Conservation (phyloP, 2,113 vertebrate genomes). For the Tringa solitaria region DNA sequence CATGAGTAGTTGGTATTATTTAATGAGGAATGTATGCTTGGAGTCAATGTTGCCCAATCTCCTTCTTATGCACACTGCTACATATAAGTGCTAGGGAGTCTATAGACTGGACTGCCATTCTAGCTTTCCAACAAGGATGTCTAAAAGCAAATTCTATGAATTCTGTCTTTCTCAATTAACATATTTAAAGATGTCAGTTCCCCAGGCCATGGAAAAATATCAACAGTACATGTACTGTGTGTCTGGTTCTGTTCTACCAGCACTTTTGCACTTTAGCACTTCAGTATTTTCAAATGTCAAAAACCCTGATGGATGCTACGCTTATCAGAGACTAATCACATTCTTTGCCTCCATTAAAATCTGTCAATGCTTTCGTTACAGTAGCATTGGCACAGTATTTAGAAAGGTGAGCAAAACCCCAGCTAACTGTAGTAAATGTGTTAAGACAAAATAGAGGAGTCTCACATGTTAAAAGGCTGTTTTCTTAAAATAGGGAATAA, state of each 20-base stretch:
- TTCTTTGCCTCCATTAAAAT: neutral
- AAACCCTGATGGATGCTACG: neutral
- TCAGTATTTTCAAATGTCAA: neutral
- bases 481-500: neutral
- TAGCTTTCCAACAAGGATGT: neutral
- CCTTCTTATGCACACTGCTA: neutral
- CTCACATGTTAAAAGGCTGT: neutral
- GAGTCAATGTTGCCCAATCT: neutral
- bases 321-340: neutral
- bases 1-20: neutral
- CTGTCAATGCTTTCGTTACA: neutral
- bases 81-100: rapidly evolving
- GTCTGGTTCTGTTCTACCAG: neutral
- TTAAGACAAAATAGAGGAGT: neutral
- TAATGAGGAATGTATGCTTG: neutral
- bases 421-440: neutral
- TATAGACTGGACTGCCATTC: neutral
- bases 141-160: neutral
- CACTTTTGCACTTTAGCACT: neutral
- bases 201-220: neutral
- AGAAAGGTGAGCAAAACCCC: neutral
- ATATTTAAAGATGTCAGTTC: neutral
- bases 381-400: neutral
- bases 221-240: neutral
- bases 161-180: neutral